These are phyloP conservation scores for Champsocephalus gunnari DNA, from an alignment of 2,797 vertebrate genomes.

Conservation along the genomic window DNA sequence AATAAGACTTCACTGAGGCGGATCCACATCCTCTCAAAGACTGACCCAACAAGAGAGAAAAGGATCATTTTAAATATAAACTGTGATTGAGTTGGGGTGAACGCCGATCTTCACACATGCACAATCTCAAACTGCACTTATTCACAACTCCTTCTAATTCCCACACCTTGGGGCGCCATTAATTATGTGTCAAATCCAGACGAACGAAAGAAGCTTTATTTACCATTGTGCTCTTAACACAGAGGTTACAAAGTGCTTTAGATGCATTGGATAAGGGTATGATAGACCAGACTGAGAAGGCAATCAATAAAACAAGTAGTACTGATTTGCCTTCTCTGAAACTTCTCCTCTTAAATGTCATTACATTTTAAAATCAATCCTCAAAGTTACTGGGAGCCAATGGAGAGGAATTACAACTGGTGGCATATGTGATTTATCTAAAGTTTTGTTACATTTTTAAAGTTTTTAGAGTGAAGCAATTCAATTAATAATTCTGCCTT, in stretches of 20 bases:
- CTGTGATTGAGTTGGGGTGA: slow-evolving; percentile 43
- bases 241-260: not conserved
- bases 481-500: not conserved
- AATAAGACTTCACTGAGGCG: not conserved
- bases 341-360: slow-evolving; percentile 4
- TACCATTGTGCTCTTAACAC: not conserved
- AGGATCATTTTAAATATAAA: slow-evolving; percentile 22
- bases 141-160: slow-evolving; percentile 6
- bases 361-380: not conserved
- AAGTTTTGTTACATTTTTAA: no score
- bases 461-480: not conserved
- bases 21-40: slow-evolving; percentile 4
- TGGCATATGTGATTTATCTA: not conserved
- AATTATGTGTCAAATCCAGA: slow-evolving; percentile 4
- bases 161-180: not conserved
- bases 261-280: not conserved
- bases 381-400: not conserved
- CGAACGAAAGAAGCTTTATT: not conserved
- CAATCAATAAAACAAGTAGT: not conserved
- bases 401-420: not conserved
- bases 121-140: slow-evolving; percentile 50
- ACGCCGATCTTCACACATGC: slow-evolving; percentile 20
- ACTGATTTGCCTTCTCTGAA: slow-evolving; percentile 34
- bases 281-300: not conserved
- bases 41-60: slow-evolving; percentile 21